Evolutionary conservation across 2,797 vertebrate genomes (phyloP), one percentile per base, ranked within the genome.

Genomic region (Lithobates sylvaticus): DNA sequence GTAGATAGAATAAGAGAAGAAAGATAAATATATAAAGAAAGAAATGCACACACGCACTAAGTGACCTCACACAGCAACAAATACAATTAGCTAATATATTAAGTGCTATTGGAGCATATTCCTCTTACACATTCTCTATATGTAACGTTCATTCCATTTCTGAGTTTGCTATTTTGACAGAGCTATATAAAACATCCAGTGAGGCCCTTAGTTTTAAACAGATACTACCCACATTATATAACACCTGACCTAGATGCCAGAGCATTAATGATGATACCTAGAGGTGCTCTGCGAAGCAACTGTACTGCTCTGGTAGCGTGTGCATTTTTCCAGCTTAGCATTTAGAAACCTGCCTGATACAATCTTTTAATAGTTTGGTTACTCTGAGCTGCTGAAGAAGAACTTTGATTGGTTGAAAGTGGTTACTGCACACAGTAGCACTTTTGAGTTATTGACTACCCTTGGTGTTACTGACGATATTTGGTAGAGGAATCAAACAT

Each of bases 221-320:
- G 54, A 61, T 23, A 61, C 54, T 61, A n/a, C 54, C 54, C 54
- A 61, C 18, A 61, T 61, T 61, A 61, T n/a, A 61, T 23, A 61
- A 61, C 21, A 23, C 1, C 54, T 61, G 54, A 61, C 54, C 54
- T 61, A 61, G 54, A 61, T 61, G 54, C 21, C 54, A 61, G 54
- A 23, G 18, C 54, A 61, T 23, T 61, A 61, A 61, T 61, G 54
- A 61, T 61, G 21, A 61, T 61, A 61, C 54, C 85, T 71, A 88
- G 84, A 89, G 90, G 88, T 88, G 86, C 84, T 89, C 91, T 58
- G 74, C 90, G 76, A 83, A 61, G 54, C 54, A n/a, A 4, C 54
- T 61, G 21, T 61, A 61, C 54, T 61, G 54, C 54, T 61, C 54
- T 61, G 21, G 54, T 21, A 61, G 54, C 7, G 7, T 61, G 21